Evolutionary conservation across 1,140 invertebrate genomes (phyloP), one percentile per base, ranked within the genome.

Genomic region (Drosophila melanogaster): DNA sequence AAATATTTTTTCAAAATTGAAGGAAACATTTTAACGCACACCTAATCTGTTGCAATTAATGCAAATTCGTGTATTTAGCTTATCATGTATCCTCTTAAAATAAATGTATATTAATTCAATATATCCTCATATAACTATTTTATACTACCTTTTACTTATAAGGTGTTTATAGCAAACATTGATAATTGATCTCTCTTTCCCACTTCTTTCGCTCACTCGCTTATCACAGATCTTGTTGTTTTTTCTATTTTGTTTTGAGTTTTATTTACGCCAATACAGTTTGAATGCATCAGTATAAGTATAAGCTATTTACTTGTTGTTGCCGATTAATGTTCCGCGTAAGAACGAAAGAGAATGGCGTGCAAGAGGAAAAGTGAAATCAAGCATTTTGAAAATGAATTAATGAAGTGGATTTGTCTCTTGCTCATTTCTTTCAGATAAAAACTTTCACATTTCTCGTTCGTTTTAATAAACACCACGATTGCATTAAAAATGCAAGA

Each of bases 391-490:
- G 33, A 72, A 55, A 72, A 41, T 72, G 22, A 72, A 72, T 50
- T 43, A 67, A 53, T 44, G 7, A 40, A 70, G 40, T 41, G 4
- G 57, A 49, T 47, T 53, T n/a, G 24, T 54, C 17, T 74, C 57
- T 69, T 33, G 47, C 44, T 67, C 38, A 55, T 44, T 57, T 15
- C 14, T 50, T 46, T 59, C 15, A 72, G 19, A 56, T 55, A 12
- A 50, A 72, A 86, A 87, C 81, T 87, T 86, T 87, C 81, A 87
- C 83, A 87, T 81, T 81, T 74, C 24, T 51, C n/a, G n/a, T 66
- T 50, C 3, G 14, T 17, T 55, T 46, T 17, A 19, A 33, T 17
- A 5, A 10, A 61, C 53, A 49, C n/a, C 15, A 44, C 4, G 4
- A 11, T 44, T 4, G 12, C 3, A 38, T 14, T 33, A 33, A 33